Conservation (phyloP, 2,888 invertebrate genomes). For the Chouioia cunea region DNA sequence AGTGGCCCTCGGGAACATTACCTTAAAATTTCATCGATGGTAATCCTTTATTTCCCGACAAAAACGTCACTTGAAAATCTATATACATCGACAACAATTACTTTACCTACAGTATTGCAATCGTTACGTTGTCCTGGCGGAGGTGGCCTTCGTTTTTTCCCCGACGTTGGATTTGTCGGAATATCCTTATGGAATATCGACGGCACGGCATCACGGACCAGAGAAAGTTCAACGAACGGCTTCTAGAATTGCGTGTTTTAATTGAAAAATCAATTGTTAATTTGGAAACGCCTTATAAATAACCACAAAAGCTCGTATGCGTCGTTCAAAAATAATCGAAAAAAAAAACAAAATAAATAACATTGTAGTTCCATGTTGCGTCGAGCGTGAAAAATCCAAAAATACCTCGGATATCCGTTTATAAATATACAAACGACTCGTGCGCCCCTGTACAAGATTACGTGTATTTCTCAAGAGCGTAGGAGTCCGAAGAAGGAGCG, state of each 20-base stretch:
- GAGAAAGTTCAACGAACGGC: conserved; percentile 26
- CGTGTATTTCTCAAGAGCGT: conserved; percentile 16
- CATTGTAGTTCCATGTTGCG: background rate
- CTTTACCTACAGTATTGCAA: conserved; percentile 19
- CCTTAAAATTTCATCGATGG: conserved; percentile 9
- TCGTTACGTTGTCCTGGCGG: conserved; percentile 3
- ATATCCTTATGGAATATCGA: conserved; percentile 36
- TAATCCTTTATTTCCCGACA: background rate
- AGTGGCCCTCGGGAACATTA: conserved; percentile 24
- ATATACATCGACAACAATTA: background rate
- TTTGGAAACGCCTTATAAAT: background rate
- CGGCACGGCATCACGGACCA: conserved; percentile 35
- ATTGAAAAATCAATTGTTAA: background rate
- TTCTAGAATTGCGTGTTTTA: conserved; percentile 27
- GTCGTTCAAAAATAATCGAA: background rate
- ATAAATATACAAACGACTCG: conserved; percentile 26
- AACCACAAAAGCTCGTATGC: no score
- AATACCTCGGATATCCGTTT: conserved; percentile 9
- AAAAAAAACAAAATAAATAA: background rate
- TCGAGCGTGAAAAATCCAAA: background rate
- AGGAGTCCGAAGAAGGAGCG: conserved; percentile 36
- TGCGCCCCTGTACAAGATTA: background rate
- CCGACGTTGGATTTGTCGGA: background rate
- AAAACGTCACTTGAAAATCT: background rate
- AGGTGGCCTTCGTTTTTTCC: conserved; percentile 22